These are phyloP conservation scores for Fundulus diaphanus DNA, from an alignment of 2,797 vertebrate genomes.

Conservation along the genomic window DNA sequence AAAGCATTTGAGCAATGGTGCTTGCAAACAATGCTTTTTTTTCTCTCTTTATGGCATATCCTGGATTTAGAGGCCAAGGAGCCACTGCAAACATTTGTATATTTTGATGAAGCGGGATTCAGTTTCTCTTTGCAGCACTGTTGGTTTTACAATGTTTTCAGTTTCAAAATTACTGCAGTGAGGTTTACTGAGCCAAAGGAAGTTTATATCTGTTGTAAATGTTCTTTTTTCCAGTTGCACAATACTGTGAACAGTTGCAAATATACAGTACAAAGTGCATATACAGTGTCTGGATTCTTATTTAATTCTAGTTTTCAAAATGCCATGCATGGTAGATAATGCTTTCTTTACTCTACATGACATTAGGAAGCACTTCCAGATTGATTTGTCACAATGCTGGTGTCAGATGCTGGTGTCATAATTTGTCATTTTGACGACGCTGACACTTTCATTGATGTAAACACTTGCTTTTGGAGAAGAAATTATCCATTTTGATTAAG, in stretches of 20 bases:
- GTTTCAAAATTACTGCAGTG: neutral
- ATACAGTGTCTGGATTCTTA: neutral
- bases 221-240: neutral
- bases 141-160: neutral
- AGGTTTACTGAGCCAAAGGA: conserved; percentile 4
- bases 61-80: neutral
- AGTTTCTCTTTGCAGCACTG: too few species aligned
- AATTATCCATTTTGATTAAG: neutral
- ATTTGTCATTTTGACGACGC: neutral
- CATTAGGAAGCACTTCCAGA: neutral
- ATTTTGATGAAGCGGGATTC: too few species aligned
- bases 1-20: too few species aligned
- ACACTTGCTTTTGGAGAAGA: neutral
- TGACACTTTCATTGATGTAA: neutral
- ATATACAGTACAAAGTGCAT: neutral
- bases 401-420: neutral
- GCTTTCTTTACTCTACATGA: too few species aligned
- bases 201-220: conserved; percentile 4
- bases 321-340: neutral
- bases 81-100: neutral
- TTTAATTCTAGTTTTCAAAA: neutral
- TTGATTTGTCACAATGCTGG: neutral
- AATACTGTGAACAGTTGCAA: too few species aligned
- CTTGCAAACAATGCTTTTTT: neutral
- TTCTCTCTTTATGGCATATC: neutral